Conservation (phyloP, 2,888 invertebrate species). For the Sminthurinus aureus region DNA sequence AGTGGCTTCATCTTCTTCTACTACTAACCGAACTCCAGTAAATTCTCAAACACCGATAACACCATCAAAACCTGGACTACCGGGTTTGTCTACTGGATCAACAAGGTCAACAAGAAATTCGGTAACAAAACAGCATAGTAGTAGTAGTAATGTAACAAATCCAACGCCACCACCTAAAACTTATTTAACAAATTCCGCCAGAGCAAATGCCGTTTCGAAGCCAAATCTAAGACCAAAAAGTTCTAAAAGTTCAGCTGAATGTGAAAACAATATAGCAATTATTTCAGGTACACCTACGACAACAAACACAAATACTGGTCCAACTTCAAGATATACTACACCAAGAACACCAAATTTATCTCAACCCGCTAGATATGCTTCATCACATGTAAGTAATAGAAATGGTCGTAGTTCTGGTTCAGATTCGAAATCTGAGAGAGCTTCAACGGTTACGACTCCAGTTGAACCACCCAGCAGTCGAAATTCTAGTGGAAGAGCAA, state of each 20-base stretch:
- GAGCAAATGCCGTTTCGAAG: conserved; percentile 58
- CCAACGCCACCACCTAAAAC: conserved; percentile 43
- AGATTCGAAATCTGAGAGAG: conserved; percentile 12
- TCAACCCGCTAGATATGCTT: conserved; percentile 39
- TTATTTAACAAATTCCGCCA: conserved; percentile 57
- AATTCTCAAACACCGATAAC: conserved; percentile 52
- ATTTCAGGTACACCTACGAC: neutral
- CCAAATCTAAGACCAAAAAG: conserved; percentile 42
- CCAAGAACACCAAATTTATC: conserved; percentile 38
- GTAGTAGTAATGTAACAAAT: conserved; percentile 15
- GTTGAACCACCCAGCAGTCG: neutral
- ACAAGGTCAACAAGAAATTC: conserved; percentile 31
- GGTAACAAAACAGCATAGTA: conserved; percentile 27
- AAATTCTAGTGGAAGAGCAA: neutral
- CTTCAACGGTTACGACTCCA: neutral
- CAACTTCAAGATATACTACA: conserved; percentile 4
- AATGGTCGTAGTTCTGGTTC: conserved; percentile 14
- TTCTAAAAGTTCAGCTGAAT: neutral
- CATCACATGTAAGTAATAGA: conserved; percentile 1
- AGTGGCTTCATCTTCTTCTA: conserved; percentile 35
- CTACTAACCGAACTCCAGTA: conserved; percentile 51
- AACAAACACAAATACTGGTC: neutral
- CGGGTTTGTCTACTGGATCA: neutral
- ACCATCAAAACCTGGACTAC: conserved; percentile 48
- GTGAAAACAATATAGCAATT: neutral